Evolutionary conservation across 1,140 invertebrate genomes (phyloP), one percentile per base, ranked within the genome.

Genomic region (Brachionus rubens): DNA sequence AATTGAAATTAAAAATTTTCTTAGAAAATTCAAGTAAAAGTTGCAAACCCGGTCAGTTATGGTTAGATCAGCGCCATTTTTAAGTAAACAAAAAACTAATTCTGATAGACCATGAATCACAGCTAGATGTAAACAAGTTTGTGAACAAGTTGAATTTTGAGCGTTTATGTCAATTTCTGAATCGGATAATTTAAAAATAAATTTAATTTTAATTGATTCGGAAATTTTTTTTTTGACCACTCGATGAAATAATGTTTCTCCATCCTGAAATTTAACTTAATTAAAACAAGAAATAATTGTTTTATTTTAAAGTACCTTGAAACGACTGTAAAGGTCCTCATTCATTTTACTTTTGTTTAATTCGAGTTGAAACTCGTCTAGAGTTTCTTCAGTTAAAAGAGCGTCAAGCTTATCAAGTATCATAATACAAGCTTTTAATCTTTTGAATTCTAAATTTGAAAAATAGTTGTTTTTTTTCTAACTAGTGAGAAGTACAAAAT

Each of bases 41-140:
- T 12, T 21, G 10, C 12, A 19, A 26, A 72, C 68, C 3, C 40
- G 28, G 33, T 72, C 68, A 40, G 68, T 72, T 52, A 72, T 48
- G n/a, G 68, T 72, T 19, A 72, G 12, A 72, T 72, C 68, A 24
- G 68, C 68, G 19, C 68, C 68, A 54, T 72, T 72, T 72, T 72
- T 33, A 14, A 72, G 46, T 10, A 72, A 16, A 16, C 68, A 72
- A 19, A 21, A 36, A 40, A 72, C 68, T 19, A 72, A 26, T 21
- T 50, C 46, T 36, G 68, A 10, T 50, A 21, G 36, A 30, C 68
- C 68, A 12, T 12, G 19, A 12, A 72, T 50, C 9, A 54, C 68
- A 28, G 68, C 68, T 72, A 36, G 9, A 50, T 72, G 68, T 16
- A 72, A 33, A 21, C 68, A 50, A 4, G 68, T 72, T 72, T 54